Percentiles rank a stretch among this genome's conserved stretches.
Conservation (phyloP, 1,140 invertebrate species). For the Trachelipus rathkii region DNA sequence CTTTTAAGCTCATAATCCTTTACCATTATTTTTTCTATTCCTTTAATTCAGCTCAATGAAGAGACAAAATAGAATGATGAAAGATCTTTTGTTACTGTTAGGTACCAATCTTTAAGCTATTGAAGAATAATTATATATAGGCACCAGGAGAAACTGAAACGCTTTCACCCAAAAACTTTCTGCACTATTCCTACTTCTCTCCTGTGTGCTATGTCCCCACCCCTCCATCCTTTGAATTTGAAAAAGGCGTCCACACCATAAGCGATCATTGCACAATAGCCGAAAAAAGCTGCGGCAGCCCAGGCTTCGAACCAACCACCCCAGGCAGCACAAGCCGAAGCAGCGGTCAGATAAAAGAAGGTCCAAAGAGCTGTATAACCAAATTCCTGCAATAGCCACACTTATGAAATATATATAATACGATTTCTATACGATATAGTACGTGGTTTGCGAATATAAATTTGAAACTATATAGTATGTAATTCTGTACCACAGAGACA, state of each 20-base stretch:
- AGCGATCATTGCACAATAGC: conserved; percentile 65
- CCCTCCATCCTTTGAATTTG: conserved; percentile 63
- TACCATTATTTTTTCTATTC: too few relatives aligned
- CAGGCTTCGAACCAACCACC: conserved; percentile 53
- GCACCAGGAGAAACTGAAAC: conserved; percentile 40
- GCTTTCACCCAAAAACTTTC: conserved; percentile 18
- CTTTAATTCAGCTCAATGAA: too few relatives aligned
- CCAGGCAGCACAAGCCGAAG: conserved; percentile 59
- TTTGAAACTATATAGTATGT: too few relatives aligned
- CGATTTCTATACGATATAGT: too few relatives aligned
- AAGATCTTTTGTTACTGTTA: too few relatives aligned
- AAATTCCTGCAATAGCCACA: conserved; percentile 59
- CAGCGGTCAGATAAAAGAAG: conserved; percentile 65
- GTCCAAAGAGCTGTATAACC: conserved; percentile 67
- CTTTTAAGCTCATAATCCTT: too few relatives aligned
- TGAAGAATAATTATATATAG: conserved; percentile 30
- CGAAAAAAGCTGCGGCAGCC: conserved; percentile 71
- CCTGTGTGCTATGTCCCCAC: conserved; percentile 70
- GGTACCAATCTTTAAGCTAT: too few relatives aligned
- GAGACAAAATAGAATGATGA: too few relatives aligned
- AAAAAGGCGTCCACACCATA: conserved; percentile 73
- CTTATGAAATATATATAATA: conserved; percentile 47
- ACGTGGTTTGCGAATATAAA: too few relatives aligned
- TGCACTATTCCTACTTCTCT: conserved; percentile 59
- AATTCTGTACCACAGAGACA: too few relatives aligned